phyloP scores from a whole-genome alignment of 2,888 invertebrate genomes.

The Leptinotarsa peninsularis region DNA sequence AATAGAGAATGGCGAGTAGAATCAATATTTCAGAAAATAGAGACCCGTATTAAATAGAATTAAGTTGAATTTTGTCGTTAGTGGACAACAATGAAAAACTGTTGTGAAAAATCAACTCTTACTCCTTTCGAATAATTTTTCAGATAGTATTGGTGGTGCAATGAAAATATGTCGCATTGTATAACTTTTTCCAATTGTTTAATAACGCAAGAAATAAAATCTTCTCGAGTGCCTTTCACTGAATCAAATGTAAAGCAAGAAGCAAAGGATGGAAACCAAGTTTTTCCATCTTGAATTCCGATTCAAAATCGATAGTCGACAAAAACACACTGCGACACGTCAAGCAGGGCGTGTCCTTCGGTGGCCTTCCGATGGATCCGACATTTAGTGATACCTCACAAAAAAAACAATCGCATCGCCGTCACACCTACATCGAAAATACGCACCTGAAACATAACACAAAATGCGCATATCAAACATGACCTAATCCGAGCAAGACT shows the following conservation, averaged over 20 bases:
- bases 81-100: no score
- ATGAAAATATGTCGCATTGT: no score
- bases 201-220: no score
- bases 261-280: conserved; percentile 26
- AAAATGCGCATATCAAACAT: conserved; percentile 53
- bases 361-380: not conserved
- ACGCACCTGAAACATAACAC: conserved; percentile 33
- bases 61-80: no score
- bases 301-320: conserved; percentile 53
- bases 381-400: not conserved
- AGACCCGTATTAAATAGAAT: no score
- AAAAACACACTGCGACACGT: conserved; percentile 55
- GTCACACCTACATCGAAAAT: conserved; percentile 1
- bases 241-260: conserved; percentile 22
- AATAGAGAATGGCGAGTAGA: no score
- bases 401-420: conserved; percentile 11
- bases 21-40: no score
- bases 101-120: no score
- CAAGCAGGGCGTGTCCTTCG: conserved; percentile 47
- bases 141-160: no score
- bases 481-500: conserved; percentile 56
- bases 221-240: not conserved
- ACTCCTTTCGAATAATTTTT: no score
- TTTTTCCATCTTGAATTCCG: conserved; percentile 29
- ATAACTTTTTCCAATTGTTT: no score